phyloP scores from a whole-genome alignment of 2,888 invertebrate species.

The Mongoloraphidia duomilia region DNA sequence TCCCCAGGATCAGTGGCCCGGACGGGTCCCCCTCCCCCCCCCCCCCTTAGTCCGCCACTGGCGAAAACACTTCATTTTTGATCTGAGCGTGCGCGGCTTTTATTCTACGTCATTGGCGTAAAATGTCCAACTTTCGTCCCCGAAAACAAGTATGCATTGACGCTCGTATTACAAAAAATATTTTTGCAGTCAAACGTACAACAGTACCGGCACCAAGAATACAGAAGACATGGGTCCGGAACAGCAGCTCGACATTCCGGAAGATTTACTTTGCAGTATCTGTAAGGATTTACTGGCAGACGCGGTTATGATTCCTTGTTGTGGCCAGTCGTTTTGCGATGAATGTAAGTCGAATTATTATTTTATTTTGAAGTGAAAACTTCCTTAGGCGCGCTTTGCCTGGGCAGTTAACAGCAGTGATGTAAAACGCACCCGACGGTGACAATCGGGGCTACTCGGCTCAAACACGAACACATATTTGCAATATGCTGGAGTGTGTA shows the following conservation, averaged over 20 bases:
- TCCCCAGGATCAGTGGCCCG: too few relatives aligned
- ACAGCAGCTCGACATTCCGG: slow-evolving; percentile 64
- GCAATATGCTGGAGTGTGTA: too few relatives aligned
- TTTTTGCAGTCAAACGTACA: slow-evolving; percentile 57
- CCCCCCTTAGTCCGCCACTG: too few relatives aligned
- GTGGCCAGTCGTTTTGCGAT: slow-evolving; percentile 96
- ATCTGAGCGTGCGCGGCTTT: too few relatives aligned
- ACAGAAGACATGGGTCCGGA: slow-evolving; percentile 44
- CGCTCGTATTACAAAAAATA: slow-evolving; percentile 4
- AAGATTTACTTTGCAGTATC: slow-evolving; percentile 81
- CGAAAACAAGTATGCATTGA: slow-evolving; percentile 3
- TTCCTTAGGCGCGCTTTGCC: too few relatives aligned
- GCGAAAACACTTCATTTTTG: too few relatives aligned
- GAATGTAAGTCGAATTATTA: slow-evolving; percentile 60
- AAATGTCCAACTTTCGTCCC: too few relatives aligned
- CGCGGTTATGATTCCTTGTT: slow-evolving; percentile 96
- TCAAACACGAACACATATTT: too few relatives aligned
- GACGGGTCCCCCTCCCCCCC: too few relatives aligned
- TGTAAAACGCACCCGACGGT: too few relatives aligned
- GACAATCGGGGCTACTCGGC: too few relatives aligned
- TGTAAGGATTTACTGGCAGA: slow-evolving; percentile 87
- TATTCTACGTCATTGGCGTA: background rate
- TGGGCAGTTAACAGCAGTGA: too few relatives aligned
- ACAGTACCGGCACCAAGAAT: slow-evolving; percentile 41
- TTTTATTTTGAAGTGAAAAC: background rate